A percentile compares a stretch with the other conserved stretches of the same genome.
phyloP scores from a whole-genome alignment of 2,888 invertebrate genomes.

The Pollenia amentaria region DNA sequence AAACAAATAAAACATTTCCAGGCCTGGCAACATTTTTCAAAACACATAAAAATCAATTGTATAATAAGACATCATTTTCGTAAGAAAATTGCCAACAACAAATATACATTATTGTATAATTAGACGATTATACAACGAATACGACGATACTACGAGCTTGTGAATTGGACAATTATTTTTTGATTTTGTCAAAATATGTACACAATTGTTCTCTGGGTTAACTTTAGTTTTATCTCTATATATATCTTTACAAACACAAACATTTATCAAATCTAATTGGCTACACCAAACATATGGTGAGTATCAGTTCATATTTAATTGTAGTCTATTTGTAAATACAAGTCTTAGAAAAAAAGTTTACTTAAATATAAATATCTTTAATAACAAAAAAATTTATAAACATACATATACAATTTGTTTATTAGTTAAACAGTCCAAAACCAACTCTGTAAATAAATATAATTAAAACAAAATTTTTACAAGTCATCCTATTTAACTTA shows the following conservation, averaged over 20 bases:
- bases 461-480: not conserved
- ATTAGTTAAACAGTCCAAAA: constrained; percentile 2
- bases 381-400: not conserved
- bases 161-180: no score
- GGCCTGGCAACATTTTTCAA: no score
- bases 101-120: no score
- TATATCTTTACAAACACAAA: constrained; percentile 37
- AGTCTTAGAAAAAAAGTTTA: not conserved
- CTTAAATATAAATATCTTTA: constrained; percentile 5
- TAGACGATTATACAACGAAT: no score
- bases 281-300: constrained; percentile 63
- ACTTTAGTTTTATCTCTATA: not conserved
- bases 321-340: constrained; percentile 30
- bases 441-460: constrained; percentile 5
- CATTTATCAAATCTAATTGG: constrained; percentile 70
- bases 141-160: no score
- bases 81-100: no score
- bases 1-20: no score
- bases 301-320: constrained; percentile 38
- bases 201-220: constrained; percentile 22
- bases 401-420: constrained; percentile 14
- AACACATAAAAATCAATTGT: no score
- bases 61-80: no score
- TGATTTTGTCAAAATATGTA: no score
- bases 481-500: not conserved